Evolutionary conservation across 2,888 invertebrate species (phyloP).

Genomic region (Sarcophaga rosellei): DNA sequence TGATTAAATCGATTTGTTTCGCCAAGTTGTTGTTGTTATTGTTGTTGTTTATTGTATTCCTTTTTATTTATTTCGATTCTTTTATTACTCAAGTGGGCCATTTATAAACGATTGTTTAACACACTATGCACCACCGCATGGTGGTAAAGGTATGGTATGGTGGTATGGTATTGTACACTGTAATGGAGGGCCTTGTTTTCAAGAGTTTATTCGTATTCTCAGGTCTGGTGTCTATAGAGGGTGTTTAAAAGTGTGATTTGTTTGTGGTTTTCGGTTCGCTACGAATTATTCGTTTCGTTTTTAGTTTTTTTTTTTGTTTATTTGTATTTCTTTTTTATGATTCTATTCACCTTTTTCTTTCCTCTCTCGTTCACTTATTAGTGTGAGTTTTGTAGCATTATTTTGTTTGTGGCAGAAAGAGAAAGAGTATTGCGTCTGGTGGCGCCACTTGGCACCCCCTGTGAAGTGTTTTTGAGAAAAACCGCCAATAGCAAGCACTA

Average conservation of each 20-base stretch:
- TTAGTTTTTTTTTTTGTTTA: slow-evolving; percentile 33
- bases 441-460: slow-evolving; percentile 70
- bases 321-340: slow-evolving; percentile 40
- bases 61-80: slow-evolving; percentile 5
- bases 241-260: slow-evolving; percentile 61
- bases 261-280: slow-evolving; percentile 58
- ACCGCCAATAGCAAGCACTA: slow-evolving; percentile 25
- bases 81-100: slow-evolving; percentile 50
- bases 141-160: slow-evolving; percentile 15
- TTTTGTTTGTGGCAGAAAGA: slow-evolving; percentile 24
- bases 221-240: slow-evolving; percentile 42
- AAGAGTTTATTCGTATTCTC: slow-evolving; percentile 39
- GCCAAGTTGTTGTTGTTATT: slow-evolving; percentile 49
- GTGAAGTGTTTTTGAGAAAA: slow-evolving; percentile 42
- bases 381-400: slow-evolving; percentile 62
- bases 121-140: neutral
- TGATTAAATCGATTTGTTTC: slow-evolving; percentile 75
- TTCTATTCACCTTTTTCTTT: slow-evolving; percentile 55
- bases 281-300: slow-evolving; percentile 36
- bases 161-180: neutral
- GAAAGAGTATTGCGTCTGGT: slow-evolving; percentile 47
- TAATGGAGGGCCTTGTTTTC: slow-evolving; percentile 57
- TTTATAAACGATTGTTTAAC: slow-evolving; percentile 1
- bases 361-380: neutral
- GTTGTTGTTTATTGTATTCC: neutral